Conservation (phyloP, 2,113 vertebrate genomes). For the Heptranchias perlo region DNA sequence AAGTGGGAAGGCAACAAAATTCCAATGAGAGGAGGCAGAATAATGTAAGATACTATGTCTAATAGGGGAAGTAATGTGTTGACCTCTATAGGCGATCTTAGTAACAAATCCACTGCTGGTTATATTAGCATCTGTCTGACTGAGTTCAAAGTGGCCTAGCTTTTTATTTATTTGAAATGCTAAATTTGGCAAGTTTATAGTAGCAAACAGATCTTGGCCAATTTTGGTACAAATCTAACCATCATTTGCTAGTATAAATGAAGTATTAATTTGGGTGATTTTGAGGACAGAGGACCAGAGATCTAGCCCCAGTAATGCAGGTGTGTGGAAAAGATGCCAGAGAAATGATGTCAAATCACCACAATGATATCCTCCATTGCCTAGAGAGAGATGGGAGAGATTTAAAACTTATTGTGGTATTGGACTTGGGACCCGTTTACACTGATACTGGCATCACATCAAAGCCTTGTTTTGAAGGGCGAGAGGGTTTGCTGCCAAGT, state of each 20-base stretch:
- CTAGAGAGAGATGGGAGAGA: too few relatives aligned
- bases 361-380: not conserved
- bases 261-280: not conserved
- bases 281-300: not conserved
- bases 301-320: not conserved
- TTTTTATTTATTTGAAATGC: not conserved
- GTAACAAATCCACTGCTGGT: not conserved
- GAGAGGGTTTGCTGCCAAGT: not conserved
- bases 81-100: not conserved
- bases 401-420: not conserved
- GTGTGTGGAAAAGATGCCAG: not conserved
- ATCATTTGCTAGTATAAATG: not conserved
- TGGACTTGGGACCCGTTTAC: not conserved
- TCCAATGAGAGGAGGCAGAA: not conserved
- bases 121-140: not conserved
- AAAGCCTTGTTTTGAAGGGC: not conserved
- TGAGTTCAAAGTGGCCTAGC: not conserved
- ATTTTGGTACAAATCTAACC: not conserved
- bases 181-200: not conserved
- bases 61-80: not conserved
- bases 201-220: not conserved
- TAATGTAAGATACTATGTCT: not conserved
- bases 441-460: constrained; percentile 28
- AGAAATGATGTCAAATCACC: not conserved
- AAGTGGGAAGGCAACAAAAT: not conserved